A percentile compares a stretch with the other conserved stretches of the same genome.
phyloP scores from a whole-genome alignment of 2,888 invertebrate species.

The Myopa testacea region DNA sequence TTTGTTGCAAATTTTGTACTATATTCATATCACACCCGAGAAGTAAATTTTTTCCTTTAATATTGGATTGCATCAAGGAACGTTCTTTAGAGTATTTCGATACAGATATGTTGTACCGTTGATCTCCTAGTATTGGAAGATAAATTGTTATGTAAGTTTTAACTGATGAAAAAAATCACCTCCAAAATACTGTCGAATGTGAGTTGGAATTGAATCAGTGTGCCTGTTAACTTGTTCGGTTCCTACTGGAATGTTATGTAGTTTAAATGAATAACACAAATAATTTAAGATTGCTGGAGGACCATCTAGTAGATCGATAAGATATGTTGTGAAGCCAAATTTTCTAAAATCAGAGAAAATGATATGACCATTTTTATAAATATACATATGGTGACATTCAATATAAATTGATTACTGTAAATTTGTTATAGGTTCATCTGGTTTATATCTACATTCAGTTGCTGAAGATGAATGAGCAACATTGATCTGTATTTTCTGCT shows the following conservation, averaged over 20 bases:
- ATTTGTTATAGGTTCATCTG: constrained; percentile 70
- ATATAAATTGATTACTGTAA: constrained; percentile 68
- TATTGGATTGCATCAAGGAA: constrained; percentile 72
- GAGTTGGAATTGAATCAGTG: constrained; percentile 72
- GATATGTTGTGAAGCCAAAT: constrained; percentile 77
- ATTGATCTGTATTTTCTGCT: constrained; percentile 60
- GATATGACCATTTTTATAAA: background rate
- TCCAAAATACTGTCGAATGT: constrained; percentile 74
- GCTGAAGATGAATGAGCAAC: constrained; percentile 59
- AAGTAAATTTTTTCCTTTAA: constrained; percentile 71
- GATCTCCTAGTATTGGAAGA: constrained; percentile 69
- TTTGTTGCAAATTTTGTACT: constrained; percentile 58
- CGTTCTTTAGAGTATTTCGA: constrained; percentile 77
- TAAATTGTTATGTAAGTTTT: background rate
- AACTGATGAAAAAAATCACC: constrained; percentile 66
- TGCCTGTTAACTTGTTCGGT: constrained; percentile 73
- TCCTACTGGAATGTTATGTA: constrained; percentile 81
- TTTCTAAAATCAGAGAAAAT: constrained; percentile 48
- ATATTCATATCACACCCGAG: constrained; percentile 73
- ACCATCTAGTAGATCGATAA: constrained; percentile 76
- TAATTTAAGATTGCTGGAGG: constrained; percentile 79
- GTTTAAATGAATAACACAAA: constrained; percentile 74
- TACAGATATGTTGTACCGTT: constrained; percentile 71
- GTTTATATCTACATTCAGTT: constrained; percentile 61
- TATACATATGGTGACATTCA: background rate